A percentile compares a stretch with the other conserved stretches of the same genome.
phyloP scores from a whole-genome alignment of 2,888 invertebrate species.

The Copidosoma aretas region DNA sequence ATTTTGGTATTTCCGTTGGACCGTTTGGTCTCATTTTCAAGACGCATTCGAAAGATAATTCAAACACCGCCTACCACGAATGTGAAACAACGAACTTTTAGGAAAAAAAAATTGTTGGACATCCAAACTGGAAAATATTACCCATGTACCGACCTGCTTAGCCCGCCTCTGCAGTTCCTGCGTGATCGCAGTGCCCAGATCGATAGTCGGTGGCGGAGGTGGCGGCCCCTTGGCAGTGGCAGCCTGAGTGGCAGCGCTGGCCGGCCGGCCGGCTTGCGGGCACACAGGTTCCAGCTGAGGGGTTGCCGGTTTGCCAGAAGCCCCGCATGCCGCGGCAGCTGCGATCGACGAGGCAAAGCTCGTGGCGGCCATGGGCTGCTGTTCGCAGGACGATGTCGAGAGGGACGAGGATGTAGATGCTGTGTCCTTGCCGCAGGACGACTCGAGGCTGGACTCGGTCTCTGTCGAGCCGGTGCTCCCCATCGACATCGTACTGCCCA shows the following conservation, averaged over 20 bases:
- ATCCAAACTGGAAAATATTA: background rate
- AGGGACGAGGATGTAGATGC: constrained; percentile 58
- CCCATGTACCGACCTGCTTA: constrained; percentile 64
- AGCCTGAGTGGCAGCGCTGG: background rate
- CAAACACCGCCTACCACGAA: too few species aligned
- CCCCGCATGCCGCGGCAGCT: constrained; percentile 47
- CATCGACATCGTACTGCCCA: constrained; percentile 61
- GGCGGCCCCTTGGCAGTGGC: constrained; percentile 32
- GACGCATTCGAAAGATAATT: too few species aligned
- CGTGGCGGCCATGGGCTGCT: constrained; percentile 37
- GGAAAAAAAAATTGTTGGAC: background rate
- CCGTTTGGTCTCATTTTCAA: too few species aligned
- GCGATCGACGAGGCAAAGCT: constrained; percentile 49
- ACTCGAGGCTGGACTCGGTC: constrained; percentile 59
- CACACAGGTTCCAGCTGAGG: constrained; percentile 9
- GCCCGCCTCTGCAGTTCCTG: constrained; percentile 74
- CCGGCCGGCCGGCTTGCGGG: background rate
- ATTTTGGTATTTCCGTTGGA: too few species aligned
- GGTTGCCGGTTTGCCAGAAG: constrained; percentile 48
- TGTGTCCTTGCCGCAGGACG: constrained; percentile 57
- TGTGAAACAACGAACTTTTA: too few species aligned
- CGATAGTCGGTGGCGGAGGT: constrained; percentile 59
- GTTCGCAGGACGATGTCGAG: constrained; percentile 60
- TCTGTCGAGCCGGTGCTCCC: constrained; percentile 61
- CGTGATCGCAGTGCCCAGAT: constrained; percentile 74